Evolutionary conservation across 2,797 vertebrate species (phyloP).

Genomic region (Takifugu ocellatus): DNA sequence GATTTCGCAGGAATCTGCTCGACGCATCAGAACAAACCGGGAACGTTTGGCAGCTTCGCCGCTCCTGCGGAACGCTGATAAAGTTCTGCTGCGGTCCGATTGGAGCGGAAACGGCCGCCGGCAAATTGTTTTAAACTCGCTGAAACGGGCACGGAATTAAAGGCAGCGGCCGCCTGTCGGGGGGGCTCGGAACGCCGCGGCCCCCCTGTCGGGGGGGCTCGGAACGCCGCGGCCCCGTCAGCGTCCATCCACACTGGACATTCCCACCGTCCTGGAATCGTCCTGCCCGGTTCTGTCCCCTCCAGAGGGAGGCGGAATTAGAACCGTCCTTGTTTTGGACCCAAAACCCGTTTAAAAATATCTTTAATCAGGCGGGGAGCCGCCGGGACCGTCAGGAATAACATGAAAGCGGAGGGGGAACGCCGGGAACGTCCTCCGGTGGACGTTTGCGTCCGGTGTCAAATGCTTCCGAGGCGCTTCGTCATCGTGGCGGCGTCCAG

Average conservation of each 20-base stretch:
- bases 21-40: no score
- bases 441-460: slow-evolving; percentile 36
- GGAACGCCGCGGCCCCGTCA: not conserved
- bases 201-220: no score
- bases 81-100: no score
- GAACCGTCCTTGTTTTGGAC: slow-evolving; percentile 13
- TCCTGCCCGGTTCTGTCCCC: not conserved
- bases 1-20: no score
- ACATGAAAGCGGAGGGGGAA: slow-evolving; percentile 29
- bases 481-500: slow-evolving; percentile 20
- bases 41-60: no score
- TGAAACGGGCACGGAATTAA: not conserved
- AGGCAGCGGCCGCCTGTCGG: not conserved
- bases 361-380: slow-evolving; percentile 33
- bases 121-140: not conserved
- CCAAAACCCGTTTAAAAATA: slow-evolving; percentile 40
- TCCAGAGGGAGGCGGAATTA: slow-evolving; percentile 7
- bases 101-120: no score
- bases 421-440: slow-evolving; percentile 39
- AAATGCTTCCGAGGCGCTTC: slow-evolving; percentile 33
- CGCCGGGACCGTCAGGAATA: slow-evolving; percentile 34
- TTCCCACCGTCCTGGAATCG: not conserved
- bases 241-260: no score
- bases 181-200: not conserved
- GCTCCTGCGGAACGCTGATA: no score